Base-by-base conservation (phyloP, 1,140 invertebrate species). In the Euwallacea fornicatus region DNA sequence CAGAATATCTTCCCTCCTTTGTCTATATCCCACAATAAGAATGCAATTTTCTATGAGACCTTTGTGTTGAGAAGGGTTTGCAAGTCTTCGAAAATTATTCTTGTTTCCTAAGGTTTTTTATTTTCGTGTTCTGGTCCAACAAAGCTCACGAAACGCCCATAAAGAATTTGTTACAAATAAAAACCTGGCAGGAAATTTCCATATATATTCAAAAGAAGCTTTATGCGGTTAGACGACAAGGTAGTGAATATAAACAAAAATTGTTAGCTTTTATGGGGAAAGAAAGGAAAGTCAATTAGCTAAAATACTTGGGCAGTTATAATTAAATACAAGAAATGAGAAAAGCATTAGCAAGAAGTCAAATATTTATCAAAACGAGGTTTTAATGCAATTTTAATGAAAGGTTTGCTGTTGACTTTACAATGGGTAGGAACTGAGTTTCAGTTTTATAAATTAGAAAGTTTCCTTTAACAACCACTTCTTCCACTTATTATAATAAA, bases 341-440 rank as follows among this genome's bases (percentile, higher is more conserved):
- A 33, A 33, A 33, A 33, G 21, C 21, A 33, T 33, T 33, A 33
- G 21, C 21, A 33, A 33, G 21, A 50, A 50, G 13, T 10, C 21
- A 58, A 58, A 58, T 58, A 58, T 58, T 58, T 58, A 21, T 16
- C 16, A 58, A 16, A 58, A 58, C 21, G 55, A 41, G 21, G 21
- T 58, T 58, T 58, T 58, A 58, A 58, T 58, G 55, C 21, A 58
- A 21, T 58, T 58, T 58, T 58, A 58, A 58, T 58, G 55, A 21
- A 58, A 58, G 55, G 55, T 15, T 33, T 58, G 55, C 55, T 15
- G 55, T 58, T n/a, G 55, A 58, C n/a, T 58, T 15, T 58, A 10
- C 13, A 15, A 58, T 16, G 13, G 21, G n/a, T 53, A 21, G 9
- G 55, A 21, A 58, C 10, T 10, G n/a, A 61, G 42, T 42, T 61